Evolutionary conservation across 2,797 vertebrate genomes (phyloP).

Genomic region (Acipenser transmontanus): DNA sequence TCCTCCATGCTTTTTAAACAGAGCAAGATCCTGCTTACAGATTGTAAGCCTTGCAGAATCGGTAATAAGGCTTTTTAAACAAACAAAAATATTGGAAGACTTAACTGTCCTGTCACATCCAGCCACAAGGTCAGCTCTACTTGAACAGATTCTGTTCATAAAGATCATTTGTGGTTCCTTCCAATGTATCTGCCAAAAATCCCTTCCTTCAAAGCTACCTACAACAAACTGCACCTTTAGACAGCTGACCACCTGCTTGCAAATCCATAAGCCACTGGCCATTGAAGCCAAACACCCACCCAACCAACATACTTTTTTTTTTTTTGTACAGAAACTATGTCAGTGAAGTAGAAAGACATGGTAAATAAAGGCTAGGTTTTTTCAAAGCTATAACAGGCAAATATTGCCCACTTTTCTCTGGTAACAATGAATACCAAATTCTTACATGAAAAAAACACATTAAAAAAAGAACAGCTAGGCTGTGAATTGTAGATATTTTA

Average conservation of each 20-base stretch:
- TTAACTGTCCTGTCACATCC: neutral
- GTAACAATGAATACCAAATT: constrained; percentile 63
- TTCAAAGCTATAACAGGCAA: constrained; percentile 48
- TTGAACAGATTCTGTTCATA: constrained; percentile 4
- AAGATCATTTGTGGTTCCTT: neutral
- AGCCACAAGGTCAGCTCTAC: neutral
- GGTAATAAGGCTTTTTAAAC: neutral
- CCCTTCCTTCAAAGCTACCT: too few species aligned
- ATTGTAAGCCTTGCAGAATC: neutral
- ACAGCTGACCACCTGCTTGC: neutral
- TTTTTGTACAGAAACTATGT: neutral
- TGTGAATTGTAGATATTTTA: neutral
- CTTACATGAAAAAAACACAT: constrained; percentile 45
- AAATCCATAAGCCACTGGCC: too few species aligned
- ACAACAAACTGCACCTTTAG: neutral
- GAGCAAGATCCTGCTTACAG: neutral
- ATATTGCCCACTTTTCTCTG: constrained; percentile 81
- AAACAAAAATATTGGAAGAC: neutral
- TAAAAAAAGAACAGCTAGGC: constrained; percentile 21
- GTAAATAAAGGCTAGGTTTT: too few species aligned
- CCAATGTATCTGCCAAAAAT: neutral
- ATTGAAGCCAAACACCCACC: too few species aligned
- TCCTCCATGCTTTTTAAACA: constrained; percentile 1
- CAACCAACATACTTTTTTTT: too few species aligned
- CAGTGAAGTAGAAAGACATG: neutral